Evolutionary conservation across 2,888 invertebrate species (phyloP).

Genomic region (Didymodactylos carnosus): DNA sequence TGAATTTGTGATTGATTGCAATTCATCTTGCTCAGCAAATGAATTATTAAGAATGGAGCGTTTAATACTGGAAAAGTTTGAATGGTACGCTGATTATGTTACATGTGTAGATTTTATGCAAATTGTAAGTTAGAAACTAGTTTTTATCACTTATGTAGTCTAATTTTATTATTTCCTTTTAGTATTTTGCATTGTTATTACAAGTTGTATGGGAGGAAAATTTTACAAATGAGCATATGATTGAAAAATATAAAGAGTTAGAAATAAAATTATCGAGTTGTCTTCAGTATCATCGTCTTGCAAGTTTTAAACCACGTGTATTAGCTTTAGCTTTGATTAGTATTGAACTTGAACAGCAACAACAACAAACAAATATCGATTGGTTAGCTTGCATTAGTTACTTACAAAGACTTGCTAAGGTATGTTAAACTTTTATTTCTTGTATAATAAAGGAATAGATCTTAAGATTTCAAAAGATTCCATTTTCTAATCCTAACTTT

Average conservation of each 20-base stretch:
- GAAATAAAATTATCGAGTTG: not conserved
- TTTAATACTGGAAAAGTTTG: slow-evolving; percentile 51
- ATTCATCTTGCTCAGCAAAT: slow-evolving; percentile 61
- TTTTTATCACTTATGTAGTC: too few relatives aligned
- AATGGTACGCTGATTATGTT: slow-evolving; percentile 25
- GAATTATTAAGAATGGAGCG: slow-evolving; percentile 68
- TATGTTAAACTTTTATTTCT: too few relatives aligned
- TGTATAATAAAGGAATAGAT: too few relatives aligned
- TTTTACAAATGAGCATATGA: too few relatives aligned
- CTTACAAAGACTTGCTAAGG: not conserved
- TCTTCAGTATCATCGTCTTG: not conserved
- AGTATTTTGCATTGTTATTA: not conserved
- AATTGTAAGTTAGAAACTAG: slow-evolving; percentile 15
- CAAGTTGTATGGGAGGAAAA: not conserved
- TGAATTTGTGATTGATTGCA: slow-evolving; percentile 30
- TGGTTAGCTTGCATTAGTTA: not conserved
- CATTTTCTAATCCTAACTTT: too few relatives aligned
- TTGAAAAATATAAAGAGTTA: not conserved
- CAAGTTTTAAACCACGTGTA: not conserved
- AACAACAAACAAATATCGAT: not conserved
- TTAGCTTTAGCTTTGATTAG: not conserved
- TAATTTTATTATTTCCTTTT: not conserved
- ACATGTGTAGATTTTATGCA: slow-evolving; percentile 30
- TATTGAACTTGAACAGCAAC: not conserved
- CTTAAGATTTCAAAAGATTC: too few relatives aligned